phyloP scores from a whole-genome alignment of 2,113 vertebrate species.

The Butorides virescens region DNA sequence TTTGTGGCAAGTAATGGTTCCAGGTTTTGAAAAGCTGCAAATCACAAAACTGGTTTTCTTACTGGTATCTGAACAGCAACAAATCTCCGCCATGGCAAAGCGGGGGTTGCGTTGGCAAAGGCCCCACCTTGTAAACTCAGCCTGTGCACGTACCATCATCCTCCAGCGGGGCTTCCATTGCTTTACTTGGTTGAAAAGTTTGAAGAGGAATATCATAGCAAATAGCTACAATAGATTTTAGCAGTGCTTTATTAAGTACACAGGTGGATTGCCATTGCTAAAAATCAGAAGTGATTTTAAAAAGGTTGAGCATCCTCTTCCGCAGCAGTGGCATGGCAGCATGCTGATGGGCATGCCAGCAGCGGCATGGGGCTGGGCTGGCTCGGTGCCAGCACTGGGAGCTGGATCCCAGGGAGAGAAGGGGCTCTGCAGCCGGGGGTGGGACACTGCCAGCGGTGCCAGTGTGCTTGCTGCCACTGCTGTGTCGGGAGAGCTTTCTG shows the following conservation, averaged over 20 bases:
- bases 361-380: background rate
- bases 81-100: background rate
- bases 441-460: background rate
- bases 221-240: background rate
- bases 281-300: background rate
- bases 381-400: background rate
- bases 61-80: rapidly evolving
- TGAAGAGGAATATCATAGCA: too few relatives aligned
- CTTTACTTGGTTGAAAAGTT: background rate
- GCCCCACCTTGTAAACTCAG: background rate
- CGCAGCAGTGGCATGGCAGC: rapidly evolving
- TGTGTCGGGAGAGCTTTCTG: background rate
- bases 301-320: background rate
- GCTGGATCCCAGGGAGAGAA: rapidly evolving
- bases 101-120: rapidly evolving
- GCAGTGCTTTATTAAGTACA: background rate
- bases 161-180: background rate
- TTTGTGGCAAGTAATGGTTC: background rate
- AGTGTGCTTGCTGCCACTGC: rapidly evolving
- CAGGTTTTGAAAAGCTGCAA: background rate
- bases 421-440: background rate
- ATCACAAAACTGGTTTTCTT: rapidly evolving
- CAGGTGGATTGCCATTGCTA: background rate
- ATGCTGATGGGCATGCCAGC: rapidly evolving
- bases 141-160: rapidly evolving